phyloP scores from a whole-genome alignment of 2,888 invertebrate genomes.

The Cataglyphis cursor region DNA sequence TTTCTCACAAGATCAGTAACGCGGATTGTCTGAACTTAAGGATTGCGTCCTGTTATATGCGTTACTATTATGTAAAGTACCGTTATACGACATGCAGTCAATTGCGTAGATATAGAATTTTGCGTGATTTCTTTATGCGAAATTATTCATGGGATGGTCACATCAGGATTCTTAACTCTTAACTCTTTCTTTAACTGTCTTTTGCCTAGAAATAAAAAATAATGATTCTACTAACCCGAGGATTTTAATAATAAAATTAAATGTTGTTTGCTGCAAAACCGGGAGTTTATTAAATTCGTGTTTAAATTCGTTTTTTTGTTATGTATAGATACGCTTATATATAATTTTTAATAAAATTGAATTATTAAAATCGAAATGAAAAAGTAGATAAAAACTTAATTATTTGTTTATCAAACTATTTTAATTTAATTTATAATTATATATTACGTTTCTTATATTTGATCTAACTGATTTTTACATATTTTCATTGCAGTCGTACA shows the following conservation, averaged over 20 bases:
- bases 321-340: neutral
- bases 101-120: conserved; percentile 42
- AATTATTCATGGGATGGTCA: conserved; percentile 28
- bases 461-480: neutral
- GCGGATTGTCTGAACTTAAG: neutral
- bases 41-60: conserved; percentile 55
- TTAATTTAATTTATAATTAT: neutral
- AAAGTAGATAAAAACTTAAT: neutral
- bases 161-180: neutral
- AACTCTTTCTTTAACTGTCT: neutral
- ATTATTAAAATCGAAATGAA: neutral
- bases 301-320: neutral
- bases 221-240: neutral
- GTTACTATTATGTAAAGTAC: conserved; percentile 61
- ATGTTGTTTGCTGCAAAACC: neutral
- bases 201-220: neutral
- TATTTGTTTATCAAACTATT: neutral
- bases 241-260: conserved; percentile 1
- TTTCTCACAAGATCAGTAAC: conserved; percentile 40
- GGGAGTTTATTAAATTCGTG: neutral
- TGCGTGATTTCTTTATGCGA: conserved; percentile 8
- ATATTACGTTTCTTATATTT: neutral
- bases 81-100: conserved; percentile 33
- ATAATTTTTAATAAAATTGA: neutral
- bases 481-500: conserved; percentile 91